Percentiles rank a stretch among this genome's conserved stretches.
Evolutionary conservation across 2,113 vertebrate genomes (phyloP).

Genomic region (human): GRCh38 chr4:135062001-135062500

Average conservation of each 20-base stretch:
- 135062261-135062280: no score
- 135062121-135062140: background rate
- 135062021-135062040: background rate
- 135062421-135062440: background rate
- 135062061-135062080: background rate
- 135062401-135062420: background rate
- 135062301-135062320: background rate
- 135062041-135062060: background rate
- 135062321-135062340: background rate
- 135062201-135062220: background rate
- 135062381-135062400: background rate
- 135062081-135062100: background rate
- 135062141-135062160: background rate
- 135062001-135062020: no score
- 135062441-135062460: background rate
- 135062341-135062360: background rate
- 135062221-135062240: no score
- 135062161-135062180: background rate
- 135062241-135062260: no score
- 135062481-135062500: background rate
- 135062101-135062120: no score
- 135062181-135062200: background rate
- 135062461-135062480: background rate
- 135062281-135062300: background rate
- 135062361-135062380: background rate